These are phyloP conservation scores for Stictocephala bisonia DNA, from an alignment of 2,888 invertebrate species.

Conservation along the genomic window DNA sequence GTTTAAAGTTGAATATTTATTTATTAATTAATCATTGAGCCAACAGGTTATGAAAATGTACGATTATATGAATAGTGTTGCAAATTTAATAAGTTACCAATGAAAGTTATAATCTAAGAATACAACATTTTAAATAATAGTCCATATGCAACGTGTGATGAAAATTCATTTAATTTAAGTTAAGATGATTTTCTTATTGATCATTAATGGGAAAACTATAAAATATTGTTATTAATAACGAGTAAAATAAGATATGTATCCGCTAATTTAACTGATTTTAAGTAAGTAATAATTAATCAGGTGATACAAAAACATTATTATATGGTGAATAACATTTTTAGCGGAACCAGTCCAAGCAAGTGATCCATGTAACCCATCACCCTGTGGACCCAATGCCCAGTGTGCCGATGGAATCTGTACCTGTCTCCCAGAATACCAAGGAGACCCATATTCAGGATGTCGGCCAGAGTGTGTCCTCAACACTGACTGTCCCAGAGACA, in stretches of 20 bases:
- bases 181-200: too few species aligned
- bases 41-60: too few species aligned
- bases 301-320: background rate
- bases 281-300: background rate
- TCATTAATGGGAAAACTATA: too few species aligned
- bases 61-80: too few species aligned
- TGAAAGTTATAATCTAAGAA: too few species aligned
- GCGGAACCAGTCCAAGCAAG: slow-evolving; percentile 51
- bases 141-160: too few species aligned
- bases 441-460: slow-evolving; percentile 78
- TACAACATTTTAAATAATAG: too few species aligned
- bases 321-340: slow-evolving; percentile 39
- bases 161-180: too few species aligned
- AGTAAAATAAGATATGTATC: background rate
- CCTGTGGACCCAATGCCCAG: slow-evolving; percentile 82
- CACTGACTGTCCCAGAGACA: slow-evolving; percentile 65
- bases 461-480: slow-evolving; percentile 75
- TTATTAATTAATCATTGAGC: too few species aligned
- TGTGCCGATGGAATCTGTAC: slow-evolving; percentile 75
- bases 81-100: too few species aligned
- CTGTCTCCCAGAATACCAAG: slow-evolving; percentile 76
- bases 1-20: too few species aligned
- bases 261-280: background rate
- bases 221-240: too few species aligned
- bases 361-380: slow-evolving; percentile 75